Conservation (phyloP, 2,113 vertebrate genomes). For the Podarcis cretensis region DNA sequence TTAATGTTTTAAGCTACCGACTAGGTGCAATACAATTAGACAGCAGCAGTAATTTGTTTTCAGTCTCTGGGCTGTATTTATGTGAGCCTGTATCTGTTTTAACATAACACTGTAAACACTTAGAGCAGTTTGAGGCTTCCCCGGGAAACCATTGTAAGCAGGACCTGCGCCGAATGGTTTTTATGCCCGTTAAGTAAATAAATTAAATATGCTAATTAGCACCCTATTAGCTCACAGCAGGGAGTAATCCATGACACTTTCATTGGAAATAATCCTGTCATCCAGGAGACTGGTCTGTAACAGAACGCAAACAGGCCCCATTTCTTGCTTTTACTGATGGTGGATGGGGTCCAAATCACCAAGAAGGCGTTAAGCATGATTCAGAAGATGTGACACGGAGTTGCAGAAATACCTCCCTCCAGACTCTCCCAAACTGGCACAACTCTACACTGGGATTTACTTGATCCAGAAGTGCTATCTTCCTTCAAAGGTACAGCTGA, state of each 20-base stretch:
- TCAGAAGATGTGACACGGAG: constrained; percentile 32
- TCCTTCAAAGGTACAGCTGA: constrained; percentile 43
- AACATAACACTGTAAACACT: constrained; percentile 55
- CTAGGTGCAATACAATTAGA: constrained; percentile 44
- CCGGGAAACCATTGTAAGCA: constrained; percentile 78
- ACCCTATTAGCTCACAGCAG: constrained; percentile 83
- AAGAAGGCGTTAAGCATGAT: constrained; percentile 47
- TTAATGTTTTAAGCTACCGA: constrained; percentile 62
- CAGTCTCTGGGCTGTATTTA: constrained; percentile 44
- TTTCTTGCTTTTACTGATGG: constrained; percentile 65
- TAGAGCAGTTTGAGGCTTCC: constrained; percentile 72
- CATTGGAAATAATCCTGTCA: constrained; percentile 81
- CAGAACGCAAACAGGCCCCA: constrained; percentile 73
- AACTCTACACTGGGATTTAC: constrained; percentile 2
- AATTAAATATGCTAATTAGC: constrained; percentile 87
- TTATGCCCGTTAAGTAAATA: constrained; percentile 83
- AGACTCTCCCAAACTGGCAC: constrained; percentile 38
- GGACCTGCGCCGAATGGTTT: constrained; percentile 79
- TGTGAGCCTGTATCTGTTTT: constrained; percentile 62
- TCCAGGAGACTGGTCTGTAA: constrained; percentile 79
- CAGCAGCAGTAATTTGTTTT: constrained; percentile 42
- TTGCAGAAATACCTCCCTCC: constrained; percentile 44
- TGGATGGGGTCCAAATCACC: constrained; percentile 68
- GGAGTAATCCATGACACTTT: constrained; percentile 81
- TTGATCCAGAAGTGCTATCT: constrained; percentile 24